Base-by-base conservation (phyloP, 2,113 vertebrate species). In the Chionis minor region DNA sequence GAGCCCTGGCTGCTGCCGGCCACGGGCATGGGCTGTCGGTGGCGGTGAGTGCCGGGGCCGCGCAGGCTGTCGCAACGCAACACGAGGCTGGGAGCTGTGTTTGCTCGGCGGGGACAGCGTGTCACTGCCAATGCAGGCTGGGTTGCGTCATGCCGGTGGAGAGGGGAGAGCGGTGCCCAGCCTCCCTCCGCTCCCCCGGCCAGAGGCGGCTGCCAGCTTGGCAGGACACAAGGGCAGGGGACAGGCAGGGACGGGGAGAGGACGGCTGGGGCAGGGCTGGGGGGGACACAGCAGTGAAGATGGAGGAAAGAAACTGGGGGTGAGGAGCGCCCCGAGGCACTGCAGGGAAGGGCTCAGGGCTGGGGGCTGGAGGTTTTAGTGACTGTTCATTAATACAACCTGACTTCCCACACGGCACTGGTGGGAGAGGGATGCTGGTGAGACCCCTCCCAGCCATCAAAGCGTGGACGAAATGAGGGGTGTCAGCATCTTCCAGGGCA, bases 71-170 rank as follows among this genome's bases (percentile, higher is more conserved):
- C 16, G 56, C 93, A 95, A 85, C 2, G 24, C 5, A 17, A 8
- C 52, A n/a, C 3, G 26, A 14, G 52, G 61, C 12, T n/a, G 9
- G 0, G 4, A 32, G 87, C 61, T 21, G 87, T 77, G 81, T 85
- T 87, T 93, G 74, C 70, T 32, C 14, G 80, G 19, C 84, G n/a
- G 79, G 87, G 90, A 85, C 90, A 65, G 11, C 0, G 3, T 42
- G 81, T 75, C 73, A 56, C 73, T 0, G 0, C 81, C 3, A 4
- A 2, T 5, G 0, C 4, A 62, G 81, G 5, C 61, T 0, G 1
- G 33, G 44, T 45, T 94, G 81, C 62, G 1, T 85, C 94, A 77
- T 2, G 30, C 17, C 4, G 1, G 33, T 3, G 22, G 44, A 38
- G 69, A 67, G 40, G 10, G 66, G 28, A 78, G 45, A 77, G 59